Evolutionary conservation across 2,888 invertebrate species (phyloP).

Genomic region (Andrena haemorrhoa): DNA sequence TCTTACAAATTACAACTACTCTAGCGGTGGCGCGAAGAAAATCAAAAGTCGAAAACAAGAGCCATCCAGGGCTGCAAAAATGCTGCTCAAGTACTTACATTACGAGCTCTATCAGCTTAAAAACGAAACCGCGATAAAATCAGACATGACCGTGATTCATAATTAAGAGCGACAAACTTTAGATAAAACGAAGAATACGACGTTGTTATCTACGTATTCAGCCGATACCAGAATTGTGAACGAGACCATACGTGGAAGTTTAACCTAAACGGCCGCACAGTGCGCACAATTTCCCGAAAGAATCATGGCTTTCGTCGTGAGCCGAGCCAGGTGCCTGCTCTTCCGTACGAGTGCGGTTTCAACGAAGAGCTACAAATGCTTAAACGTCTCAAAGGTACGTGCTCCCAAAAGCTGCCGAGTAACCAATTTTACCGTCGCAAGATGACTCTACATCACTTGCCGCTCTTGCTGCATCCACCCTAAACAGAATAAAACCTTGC

Average conservation of each 20-base stretch:
- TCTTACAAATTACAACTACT: too few relatives aligned
- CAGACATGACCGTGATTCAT: too few relatives aligned
- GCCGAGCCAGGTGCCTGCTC: slow-evolving; percentile 65
- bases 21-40: too few relatives aligned
- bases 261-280: neutral
- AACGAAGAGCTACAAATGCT: slow-evolving; percentile 59
- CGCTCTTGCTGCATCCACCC: neutral
- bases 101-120: too few relatives aligned
- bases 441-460: neutral
- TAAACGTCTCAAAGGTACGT: slow-evolving; percentile 69
- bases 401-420: slow-evolving; percentile 2
- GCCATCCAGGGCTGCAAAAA: too few relatives aligned
- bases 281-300: neutral
- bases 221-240: neutral
- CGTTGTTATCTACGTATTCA: slow-evolving; percentile 6
- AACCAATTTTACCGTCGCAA: neutral
- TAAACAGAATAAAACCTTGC: slow-evolving; percentile 9
- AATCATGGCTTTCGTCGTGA: slow-evolving; percentile 76
- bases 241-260: neutral
- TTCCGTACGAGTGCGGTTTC: slow-evolving; percentile 58
- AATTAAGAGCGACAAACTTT: neutral
- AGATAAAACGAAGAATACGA: neutral
- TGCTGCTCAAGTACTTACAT: too few relatives aligned
- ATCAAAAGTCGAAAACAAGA: too few relatives aligned
- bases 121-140: too few relatives aligned